These are phyloP conservation scores for Agriopis aurantiaria DNA, from an alignment of 2,888 invertebrate species.

Conservation along the genomic window DNA sequence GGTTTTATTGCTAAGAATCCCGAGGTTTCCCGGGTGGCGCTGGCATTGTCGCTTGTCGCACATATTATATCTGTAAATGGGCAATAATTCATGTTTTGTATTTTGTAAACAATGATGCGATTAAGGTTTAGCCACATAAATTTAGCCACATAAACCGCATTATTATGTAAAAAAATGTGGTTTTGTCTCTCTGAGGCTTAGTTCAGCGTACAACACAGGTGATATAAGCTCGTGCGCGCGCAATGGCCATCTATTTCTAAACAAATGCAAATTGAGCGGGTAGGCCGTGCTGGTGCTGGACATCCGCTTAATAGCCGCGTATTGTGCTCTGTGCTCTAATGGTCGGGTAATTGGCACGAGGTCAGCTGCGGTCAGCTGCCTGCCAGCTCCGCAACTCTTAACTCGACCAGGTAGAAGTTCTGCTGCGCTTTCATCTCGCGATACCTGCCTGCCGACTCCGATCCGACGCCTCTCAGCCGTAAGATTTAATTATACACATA, in stretches of 20 bases:
- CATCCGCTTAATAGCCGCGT: constrained; percentile 77
- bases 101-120: constrained; percentile 58
- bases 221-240: constrained; percentile 62
- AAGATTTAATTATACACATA: constrained; percentile 68
- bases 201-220: constrained; percentile 58
- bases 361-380: constrained; percentile 65
- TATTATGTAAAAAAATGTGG: constrained; percentile 51
- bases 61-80: constrained; percentile 33
- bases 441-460: constrained; percentile 41
- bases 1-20: constrained; percentile 46
- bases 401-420: constrained; percentile 56
- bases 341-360: constrained; percentile 80
- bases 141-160: constrained; percentile 52
- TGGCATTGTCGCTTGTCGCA: not conserved
- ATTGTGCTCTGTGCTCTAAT: constrained; percentile 80
- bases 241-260: constrained; percentile 73
- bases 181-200: constrained; percentile 47
- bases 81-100: constrained; percentile 50
- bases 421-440: constrained; percentile 50
- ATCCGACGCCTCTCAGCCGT: constrained; percentile 53
- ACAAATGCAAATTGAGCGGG: constrained; percentile 81
- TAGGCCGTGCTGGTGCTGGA: constrained; percentile 70
- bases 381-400: constrained; percentile 47
- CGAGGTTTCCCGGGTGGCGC: constrained; percentile 4
- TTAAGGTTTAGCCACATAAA: constrained; percentile 54